Base-by-base conservation (phyloP, 1,140 invertebrate species). In the Nasonia vitripennis region DNA sequence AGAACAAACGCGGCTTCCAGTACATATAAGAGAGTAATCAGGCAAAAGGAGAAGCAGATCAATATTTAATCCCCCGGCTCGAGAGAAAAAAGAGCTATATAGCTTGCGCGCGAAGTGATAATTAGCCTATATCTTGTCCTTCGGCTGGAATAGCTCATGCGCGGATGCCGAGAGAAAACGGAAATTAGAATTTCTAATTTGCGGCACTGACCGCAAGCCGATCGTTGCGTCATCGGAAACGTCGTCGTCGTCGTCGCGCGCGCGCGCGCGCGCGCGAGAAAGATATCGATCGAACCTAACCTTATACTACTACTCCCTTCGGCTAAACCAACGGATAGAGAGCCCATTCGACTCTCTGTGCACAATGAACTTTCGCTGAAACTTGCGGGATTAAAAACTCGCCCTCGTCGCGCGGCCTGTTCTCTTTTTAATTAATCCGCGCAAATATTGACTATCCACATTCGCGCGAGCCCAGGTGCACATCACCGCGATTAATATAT, bases 101-200 rank as follows among this genome's bases (percentile, higher is more conserved):
- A 1, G 27, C 27, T 27, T 27, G 1, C 1, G 1, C 27, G 20
- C n/a, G 5, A 75, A 27, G 73, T n/a, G 37, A 82, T 82, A 74
- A 74, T 55, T 73, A 67, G 31, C 27, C 62, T 37, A 55, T 83
- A 55, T 77, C 81, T 75, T 48, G 51, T 83, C 73, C 34, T 75
- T 83, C 51, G 51, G 17, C 55, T 67, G 14, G 51, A 74, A 62
- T 67, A 34, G 71, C 27, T 67, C 73, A 17, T 77, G 9, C 27
- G 27, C 27, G 27, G 27, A 27, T 27, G 27, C 27, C 27, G 31
- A 83, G 5, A 83, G 51, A 62, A 62, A 83, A 20, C 81, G 71
- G 71, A 78, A 83, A 83, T 83, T 83, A 83, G 34, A 83, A 83
- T 68, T 83, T 83, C 37, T 83, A 83, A 83, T 83, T 83, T 83